These are phyloP conservation scores for Eufriesea mexicana DNA, from an alignment of 1,140 invertebrate genomes.

Conservation along the genomic window DNA sequence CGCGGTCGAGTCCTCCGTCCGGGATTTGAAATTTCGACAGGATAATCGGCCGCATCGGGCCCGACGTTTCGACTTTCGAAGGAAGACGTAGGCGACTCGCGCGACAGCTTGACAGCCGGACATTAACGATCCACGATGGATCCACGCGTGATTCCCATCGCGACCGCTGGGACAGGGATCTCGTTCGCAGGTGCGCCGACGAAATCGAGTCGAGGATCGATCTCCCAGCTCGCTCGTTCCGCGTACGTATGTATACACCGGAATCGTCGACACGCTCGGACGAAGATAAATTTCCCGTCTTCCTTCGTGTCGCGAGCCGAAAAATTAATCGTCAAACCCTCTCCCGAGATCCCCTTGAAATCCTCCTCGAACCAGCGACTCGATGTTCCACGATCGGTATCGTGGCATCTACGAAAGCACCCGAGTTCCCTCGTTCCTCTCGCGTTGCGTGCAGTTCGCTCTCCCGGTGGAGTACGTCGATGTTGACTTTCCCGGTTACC, in stretches of 20 bases:
- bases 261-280: constrained; percentile 14
- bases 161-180: constrained; percentile 44
- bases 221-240: too few relatives aligned
- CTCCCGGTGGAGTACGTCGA: too few relatives aligned
- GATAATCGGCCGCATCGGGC: constrained; percentile 34
- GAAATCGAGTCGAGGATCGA: constrained; percentile 29
- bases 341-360: background rate
- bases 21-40: constrained; percentile 29
- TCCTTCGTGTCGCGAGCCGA: background rate
- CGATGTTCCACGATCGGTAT: background rate
- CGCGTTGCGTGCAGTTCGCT: background rate
- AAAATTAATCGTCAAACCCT: constrained; percentile 13
- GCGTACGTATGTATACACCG: too few relatives aligned
- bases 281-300: constrained; percentile 45
- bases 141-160: constrained; percentile 64
- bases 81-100: constrained; percentile 66
- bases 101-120: constrained; percentile 68
- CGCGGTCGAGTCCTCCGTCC: too few relatives aligned
- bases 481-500: background rate
- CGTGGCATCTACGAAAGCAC: background rate
- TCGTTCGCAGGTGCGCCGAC: constrained; percentile 61
- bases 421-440: background rate
- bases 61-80: constrained; percentile 54
- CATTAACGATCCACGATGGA: constrained; percentile 70
- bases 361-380: too few relatives aligned